Evolutionary conservation across 2,113 vertebrate genomes (phyloP), one percentile per base, ranked within the genome.

Genomic region (Cynoglossus semilaevis): DNA sequence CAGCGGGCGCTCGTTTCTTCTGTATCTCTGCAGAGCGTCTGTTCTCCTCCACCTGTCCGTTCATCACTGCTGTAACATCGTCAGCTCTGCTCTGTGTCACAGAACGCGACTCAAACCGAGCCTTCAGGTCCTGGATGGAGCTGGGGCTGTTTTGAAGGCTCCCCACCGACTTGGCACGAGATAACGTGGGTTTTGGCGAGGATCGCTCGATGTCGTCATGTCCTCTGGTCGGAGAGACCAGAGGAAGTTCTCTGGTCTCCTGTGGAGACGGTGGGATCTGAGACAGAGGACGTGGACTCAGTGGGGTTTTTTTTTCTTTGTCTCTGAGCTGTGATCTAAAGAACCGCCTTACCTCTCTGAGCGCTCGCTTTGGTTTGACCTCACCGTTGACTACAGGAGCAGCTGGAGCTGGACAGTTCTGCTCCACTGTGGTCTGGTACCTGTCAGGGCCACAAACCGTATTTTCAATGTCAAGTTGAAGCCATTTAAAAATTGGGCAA

Each of bases 391-490:
- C 51, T 11, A 15, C 57, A 1, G 50, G 11, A 34, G 43, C 16
- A 10, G 53, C 50, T 53, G 80, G 80, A 63, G 11, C 18, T 0
- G 14, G n/a, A 46, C 53, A 48, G 45, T 68, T 85, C 51, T 67
- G 34, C 1, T 83, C 79, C 66, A 80, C 61, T 56, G 83, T 52
- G 29, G 61, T 81, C 72, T 93, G 93, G 73, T 93, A 95, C 75
- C 93, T 94, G 74, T 46, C 14, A 36, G n/a, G 34, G n/a, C 47
- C 22, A 54, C 16, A 62, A n/a, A 59, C 16, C 10, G 1, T 13
- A 9, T 9, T 5, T 60, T 50, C 43, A 49, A 45, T 18, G 8
- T 53, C 45, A 19, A 17, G 19, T 34, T n/a, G 5, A 5, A 56
- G 44, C 9, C 43, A 29, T 9, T 43, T 19, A 56, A 16, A 62